A percentile compares a stretch with the other conserved stretches of the same genome.
phyloP scores from a whole-genome alignment of 2,888 invertebrate genomes.

The Leptogaster cylindrica region DNA sequence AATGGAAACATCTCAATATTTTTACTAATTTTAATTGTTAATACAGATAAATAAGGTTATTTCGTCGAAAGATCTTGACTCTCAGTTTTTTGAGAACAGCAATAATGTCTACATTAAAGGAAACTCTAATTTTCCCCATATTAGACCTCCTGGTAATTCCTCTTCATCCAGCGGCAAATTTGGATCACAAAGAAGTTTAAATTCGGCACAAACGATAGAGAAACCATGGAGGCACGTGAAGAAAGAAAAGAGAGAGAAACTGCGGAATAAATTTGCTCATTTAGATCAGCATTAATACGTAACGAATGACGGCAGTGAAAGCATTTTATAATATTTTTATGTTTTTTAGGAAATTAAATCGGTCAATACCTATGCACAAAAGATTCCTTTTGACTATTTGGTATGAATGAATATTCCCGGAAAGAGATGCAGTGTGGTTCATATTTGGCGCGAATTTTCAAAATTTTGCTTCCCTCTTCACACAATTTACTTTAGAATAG shows the following conservation, averaged over 20 bases:
- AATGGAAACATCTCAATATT: conserved; percentile 10
- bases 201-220: conserved; percentile 50
- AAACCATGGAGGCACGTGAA: conserved; percentile 88
- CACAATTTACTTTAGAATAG: too few relatives aligned
- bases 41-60: conserved; percentile 55
- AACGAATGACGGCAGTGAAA: too few relatives aligned
- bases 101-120: conserved; percentile 59
- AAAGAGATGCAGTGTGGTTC: too few relatives aligned
- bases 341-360: too few relatives aligned
- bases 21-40: background rate
- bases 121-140: conserved; percentile 59
- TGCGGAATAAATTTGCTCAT: conserved; percentile 83
- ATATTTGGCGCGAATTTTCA: too few relatives aligned
- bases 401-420: too few relatives aligned
- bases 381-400: too few relatives aligned
- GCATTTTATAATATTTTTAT: too few relatives aligned
- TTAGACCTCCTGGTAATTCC: conserved; percentile 50
- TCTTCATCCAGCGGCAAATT: conserved; percentile 43
- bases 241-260: conserved; percentile 89
- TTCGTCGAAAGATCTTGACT: conserved; percentile 68
- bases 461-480: too few relatives aligned
- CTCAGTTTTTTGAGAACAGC: conserved; percentile 66
- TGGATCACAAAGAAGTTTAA: conserved; percentile 45
- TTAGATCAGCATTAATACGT: conserved; percentile 78
- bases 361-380: too few relatives aligned